Evolutionary conservation across 2,113 vertebrate genomes (phyloP), one percentile per base, ranked within the genome.

Genomic region (Sardina pilchardus): DNA sequence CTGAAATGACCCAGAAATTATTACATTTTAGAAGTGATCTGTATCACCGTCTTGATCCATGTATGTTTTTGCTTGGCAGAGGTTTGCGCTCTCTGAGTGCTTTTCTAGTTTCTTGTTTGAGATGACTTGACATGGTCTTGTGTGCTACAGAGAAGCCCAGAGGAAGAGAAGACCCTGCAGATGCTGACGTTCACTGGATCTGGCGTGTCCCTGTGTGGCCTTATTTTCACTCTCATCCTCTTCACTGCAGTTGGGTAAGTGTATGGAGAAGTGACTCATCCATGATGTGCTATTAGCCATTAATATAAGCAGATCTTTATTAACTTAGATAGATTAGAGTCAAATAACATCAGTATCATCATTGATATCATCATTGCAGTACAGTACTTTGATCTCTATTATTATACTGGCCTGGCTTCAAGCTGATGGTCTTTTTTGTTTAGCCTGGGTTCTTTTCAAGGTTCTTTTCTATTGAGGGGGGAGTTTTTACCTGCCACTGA

Each of bases 181-280:
- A 96, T 95, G 17, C 90, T 99, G 88, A 97, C 96, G 8, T 96
- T 97, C 16, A 94, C 97, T 21, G 97, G 97, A 87, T 98, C 96
- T 90, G 96, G 97, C 42, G 94, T 98, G 90, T 98, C 97, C 86
- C 95, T 98, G 91, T 98, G 97, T 82, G 95, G 96, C 88, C 93
- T 99, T 85, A 91, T 93, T 42, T 94, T 96, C 92, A 98, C 96
- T 88, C 96, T 98, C 91, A 89, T 97, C 93, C 95, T 99, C 85
- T 97, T 99, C 92, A 90, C 96, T 87, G 96, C 90, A 0, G 95
- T 97, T 19, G 94, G 97, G 97, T 99, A 94, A 96, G 97, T 90
- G 30, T 14, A 3, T 39, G 34, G 71, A 78, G 19, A 14, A 78
- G 30, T 36, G 4, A 78, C 16, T 12, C 12, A 71, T 71, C 59